Base-by-base conservation (phyloP, 1,140 invertebrate genomes). In the Sminthurinus signatus region DNA sequence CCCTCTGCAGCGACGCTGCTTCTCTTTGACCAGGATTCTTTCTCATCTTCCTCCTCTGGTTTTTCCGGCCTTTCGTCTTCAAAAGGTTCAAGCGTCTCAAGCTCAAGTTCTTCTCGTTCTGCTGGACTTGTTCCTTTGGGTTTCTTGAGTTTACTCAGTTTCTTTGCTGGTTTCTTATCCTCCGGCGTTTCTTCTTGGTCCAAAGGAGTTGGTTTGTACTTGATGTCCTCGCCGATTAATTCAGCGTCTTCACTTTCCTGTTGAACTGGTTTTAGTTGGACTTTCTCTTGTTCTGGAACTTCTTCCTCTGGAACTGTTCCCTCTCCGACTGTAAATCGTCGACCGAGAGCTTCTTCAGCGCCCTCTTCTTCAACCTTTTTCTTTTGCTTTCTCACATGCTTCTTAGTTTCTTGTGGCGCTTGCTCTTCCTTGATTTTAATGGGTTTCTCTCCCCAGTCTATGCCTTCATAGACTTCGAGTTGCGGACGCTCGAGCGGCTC, bases 11-110 rank as follows among this genome's bases (percentile, higher is more conserved):
- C 50, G 5, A 52, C 50, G 27, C 21, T 27, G n/a, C 50, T 52
- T 27, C 50, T 15, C n/a, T 52, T 52, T 5, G 50, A 52, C 50
- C 50, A 52, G 8, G 14, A 17, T 21, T 56, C 54, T 42, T 56
- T 56, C 39, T 56, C 54, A 28, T 54, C 51, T 54, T 14, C 29
- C 14, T 12, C 12, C 28, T 36, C 25, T 15, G 10, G 10, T 21
- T 10, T 5, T 36, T 42, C 54, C 39, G 19, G 19, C 5, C 14
- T 21, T 12, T 56, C 54, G 8, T 12, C 29, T 17, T 14, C 31
- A 19, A 56, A 56, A 5, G 29, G 29, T 17, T 56, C 29, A 2
- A 39, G 3, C 19, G 5, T 12, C 19, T 56, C 54, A 10, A 56
- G 54, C 19, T 56, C 54, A 8, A 56, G 21, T n/a, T n/a, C n/a